A percentile compares a stretch with the other conserved stretches of the same genome.
Conservation (phyloP, 1,140 invertebrate species). For the Aphaenogaster rudis region DNA sequence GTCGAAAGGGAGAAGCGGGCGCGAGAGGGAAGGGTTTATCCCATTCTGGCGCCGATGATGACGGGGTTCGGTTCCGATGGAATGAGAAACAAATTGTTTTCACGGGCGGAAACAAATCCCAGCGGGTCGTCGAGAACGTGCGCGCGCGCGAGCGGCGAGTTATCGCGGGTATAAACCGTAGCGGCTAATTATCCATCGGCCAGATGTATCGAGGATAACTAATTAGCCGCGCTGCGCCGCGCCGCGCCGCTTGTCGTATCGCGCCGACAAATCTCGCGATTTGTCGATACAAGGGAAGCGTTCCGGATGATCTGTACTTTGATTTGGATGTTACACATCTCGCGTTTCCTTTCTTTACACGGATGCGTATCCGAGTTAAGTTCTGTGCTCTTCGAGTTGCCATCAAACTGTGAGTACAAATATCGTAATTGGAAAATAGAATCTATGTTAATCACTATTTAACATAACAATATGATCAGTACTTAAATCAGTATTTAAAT, state of each 20-base stretch:
- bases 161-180: conserved; percentile 56
- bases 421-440: not conserved
- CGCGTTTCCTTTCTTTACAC: not conserved
- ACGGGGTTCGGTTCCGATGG: conserved; percentile 61
- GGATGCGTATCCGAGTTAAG: not conserved
- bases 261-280: conserved; percentile 55
- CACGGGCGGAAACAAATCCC: conserved; percentile 63
- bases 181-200: conserved; percentile 62
- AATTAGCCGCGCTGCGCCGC: conserved; percentile 52
- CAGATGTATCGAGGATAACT: conserved; percentile 64
- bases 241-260: conserved; percentile 55
- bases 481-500: not conserved
- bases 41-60: conserved; percentile 59
- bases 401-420: not conserved
- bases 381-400: not conserved
- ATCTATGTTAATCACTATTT: not conserved
- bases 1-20: conserved; percentile 33
- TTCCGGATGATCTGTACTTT: not conserved
- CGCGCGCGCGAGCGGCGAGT: conserved; percentile 47
- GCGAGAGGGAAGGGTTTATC: conserved; percentile 57
- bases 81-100: conserved; percentile 66
- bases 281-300: conserved; percentile 33
- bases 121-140: conserved; percentile 56
- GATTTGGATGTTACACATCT: not conserved
- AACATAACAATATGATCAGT: not conserved